A percentile compares a stretch with the other conserved stretches of the same genome.
Conservation (phyloP, 2,888 invertebrate genomes). For the Agriopis leucophaearia region DNA sequence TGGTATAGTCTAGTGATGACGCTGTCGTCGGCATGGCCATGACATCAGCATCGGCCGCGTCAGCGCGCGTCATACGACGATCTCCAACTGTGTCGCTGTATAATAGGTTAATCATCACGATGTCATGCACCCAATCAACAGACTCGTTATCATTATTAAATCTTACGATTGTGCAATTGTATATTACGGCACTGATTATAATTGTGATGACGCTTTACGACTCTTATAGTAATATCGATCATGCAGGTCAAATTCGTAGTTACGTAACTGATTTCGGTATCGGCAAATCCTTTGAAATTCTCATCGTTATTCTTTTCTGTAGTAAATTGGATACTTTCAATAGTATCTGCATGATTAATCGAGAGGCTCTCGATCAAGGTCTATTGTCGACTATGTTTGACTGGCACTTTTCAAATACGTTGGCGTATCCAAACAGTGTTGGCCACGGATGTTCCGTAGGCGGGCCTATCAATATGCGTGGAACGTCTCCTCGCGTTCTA, state of each 20-base stretch:
- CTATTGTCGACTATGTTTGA: constrained; percentile 53
- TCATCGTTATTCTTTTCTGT: constrained; percentile 14
- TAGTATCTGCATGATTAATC: constrained; percentile 38
- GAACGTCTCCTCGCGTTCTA: constrained; percentile 65
- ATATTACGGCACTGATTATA: constrained; percentile 52
- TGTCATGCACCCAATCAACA: constrained; percentile 69
- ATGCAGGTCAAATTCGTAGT: constrained; percentile 26
- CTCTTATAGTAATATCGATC: constrained; percentile 35
- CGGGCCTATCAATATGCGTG: constrained; percentile 74
- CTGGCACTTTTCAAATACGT: constrained; percentile 61
- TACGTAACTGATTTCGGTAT: constrained; percentile 25
- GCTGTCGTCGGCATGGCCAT: constrained; percentile 67
- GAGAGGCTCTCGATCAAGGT: constrained; percentile 46
- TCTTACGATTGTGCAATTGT: constrained; percentile 60
- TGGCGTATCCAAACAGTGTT: constrained; percentile 63
- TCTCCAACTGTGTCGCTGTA: constrained; percentile 64
- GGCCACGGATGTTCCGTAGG: constrained; percentile 68
- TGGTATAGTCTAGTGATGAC: constrained; percentile 59
- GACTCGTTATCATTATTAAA: constrained; percentile 65
- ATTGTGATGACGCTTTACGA: constrained; percentile 52
- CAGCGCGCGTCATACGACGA: constrained; percentile 73
- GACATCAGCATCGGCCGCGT: constrained; percentile 78
- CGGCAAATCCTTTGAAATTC: constrained; percentile 23
- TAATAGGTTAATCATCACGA: constrained; percentile 69
- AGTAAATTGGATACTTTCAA: constrained; percentile 28